Evolutionary conservation across 1,140 invertebrate species (phyloP).

Genomic region (Lepeophtheirus salmonis): DNA sequence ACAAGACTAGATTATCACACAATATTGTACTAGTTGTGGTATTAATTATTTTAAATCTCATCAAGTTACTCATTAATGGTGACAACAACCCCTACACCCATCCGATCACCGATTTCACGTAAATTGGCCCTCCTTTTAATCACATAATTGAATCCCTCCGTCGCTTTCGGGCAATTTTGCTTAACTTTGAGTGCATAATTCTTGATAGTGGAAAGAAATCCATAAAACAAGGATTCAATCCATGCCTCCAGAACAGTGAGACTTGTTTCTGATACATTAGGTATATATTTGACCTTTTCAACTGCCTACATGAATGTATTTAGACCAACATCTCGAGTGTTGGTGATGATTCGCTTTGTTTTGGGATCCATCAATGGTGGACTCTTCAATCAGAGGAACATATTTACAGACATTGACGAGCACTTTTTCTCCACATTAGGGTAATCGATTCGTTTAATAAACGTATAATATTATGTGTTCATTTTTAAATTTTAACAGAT

Average conservation of each 20-base stretch:
- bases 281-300: conserved; percentile 15
- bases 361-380: conserved; percentile 8
- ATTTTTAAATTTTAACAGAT: too few species aligned
- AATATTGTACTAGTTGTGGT: too few species aligned
- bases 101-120: not conserved
- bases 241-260: conserved; percentile 15
- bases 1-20: too few species aligned
- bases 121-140: not conserved
- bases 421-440: conserved; percentile 78
- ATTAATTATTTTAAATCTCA: too few species aligned
- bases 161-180: conserved; percentile 12
- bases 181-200: conserved; percentile 16
- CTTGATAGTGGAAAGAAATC: conserved; percentile 8
- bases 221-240: conserved; percentile 16
- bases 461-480: too few species aligned
- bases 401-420: conserved; percentile 33
- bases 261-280: not conserved
- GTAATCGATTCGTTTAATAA: conserved; percentile 73
- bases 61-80: too few species aligned
- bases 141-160: conserved; percentile 17
- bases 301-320: conserved; percentile 9
- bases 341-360: not conserved
- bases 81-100: conserved; percentile 35
- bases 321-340: conserved; percentile 14
- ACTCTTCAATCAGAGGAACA: conserved; percentile 15